Evolutionary conservation across 2,888 invertebrate species (phyloP), one percentile per base, ranked within the genome.

Genomic region (Harmothoe impar): DNA sequence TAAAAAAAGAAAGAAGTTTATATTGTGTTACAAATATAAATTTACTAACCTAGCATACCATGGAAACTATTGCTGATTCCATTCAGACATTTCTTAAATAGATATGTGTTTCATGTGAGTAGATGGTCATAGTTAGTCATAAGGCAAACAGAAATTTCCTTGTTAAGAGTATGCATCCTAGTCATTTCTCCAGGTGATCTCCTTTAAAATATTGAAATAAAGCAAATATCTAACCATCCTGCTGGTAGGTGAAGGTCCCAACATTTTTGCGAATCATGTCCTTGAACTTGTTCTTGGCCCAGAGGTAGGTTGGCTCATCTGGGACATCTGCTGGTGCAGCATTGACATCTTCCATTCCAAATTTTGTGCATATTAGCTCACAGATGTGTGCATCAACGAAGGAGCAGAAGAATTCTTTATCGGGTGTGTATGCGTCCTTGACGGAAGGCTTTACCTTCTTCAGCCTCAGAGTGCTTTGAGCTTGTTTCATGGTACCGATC

Each of bases 331-430:
- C n/a, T 7, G 81, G 81, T 3, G 17, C 33, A 7, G 31, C 7
- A 17, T 31, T 31, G 7, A 81, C 33, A 5, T 20, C 33, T 20
- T 20, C 81, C 81, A 81, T 81, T 7, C n/a, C 17, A 31, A 81
- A 81, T 10, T 81, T 25, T 7, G 33, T 33, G 33, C 31, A 35
- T 10, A 81, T 33, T 17, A 81, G 31, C 33, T 81, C 81, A 23
- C 33, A 33, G 33, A 81, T 81, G 81, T 81, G 81, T 29, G 81
- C 81, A 35, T 81, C 81, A 7, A 81, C 81, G 23, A 81, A 20
- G 25, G 81, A 81, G 31, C 10, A 12, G 23, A 81, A 81, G 81
- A 81, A 81, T 17, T 81, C 81, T 31, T 31, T 81, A 33, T 81
- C 81, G 15, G 81, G 31, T 17, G 81, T 17, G n/a, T 81, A 81